Percentiles rank a stretch among this genome's conserved stretches.
phyloP scores from a whole-genome alignment of 2,113 vertebrate species.

The Boleophthalmus pectinirostris region DNA sequence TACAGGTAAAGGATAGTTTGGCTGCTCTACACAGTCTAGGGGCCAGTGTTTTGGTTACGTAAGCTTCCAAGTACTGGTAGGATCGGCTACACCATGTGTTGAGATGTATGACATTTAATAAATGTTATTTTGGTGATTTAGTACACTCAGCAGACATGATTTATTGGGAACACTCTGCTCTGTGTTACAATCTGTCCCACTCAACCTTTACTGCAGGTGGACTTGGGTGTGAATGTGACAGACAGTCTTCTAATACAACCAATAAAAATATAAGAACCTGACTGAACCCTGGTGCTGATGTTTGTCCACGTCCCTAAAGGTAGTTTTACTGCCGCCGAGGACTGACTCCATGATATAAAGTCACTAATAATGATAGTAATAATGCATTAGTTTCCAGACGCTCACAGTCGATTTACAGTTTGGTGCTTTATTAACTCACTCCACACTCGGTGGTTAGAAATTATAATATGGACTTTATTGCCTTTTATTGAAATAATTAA shows the following conservation, averaged over 20 bases:
- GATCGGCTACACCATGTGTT: slow-evolving; percentile 31
- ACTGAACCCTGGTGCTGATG: neutral
- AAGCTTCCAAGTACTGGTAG: slow-evolving; percentile 21
- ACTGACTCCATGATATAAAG: no score
- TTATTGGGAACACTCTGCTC: slow-evolving; percentile 54
- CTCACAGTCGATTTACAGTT: no score
- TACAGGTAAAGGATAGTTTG: neutral
- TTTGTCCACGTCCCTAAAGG: no score
- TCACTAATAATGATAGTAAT: no score
- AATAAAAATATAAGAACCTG: neutral
- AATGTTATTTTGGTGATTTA: slow-evolving; percentile 53
- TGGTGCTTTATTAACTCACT: no score
- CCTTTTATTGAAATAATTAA: no score
- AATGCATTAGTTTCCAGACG: no score
- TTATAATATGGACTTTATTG: no score
- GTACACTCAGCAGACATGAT: slow-evolving; percentile 53
- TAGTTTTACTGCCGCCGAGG: no score
- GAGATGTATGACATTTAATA: slow-evolving; percentile 44
- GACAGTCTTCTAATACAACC: neutral
- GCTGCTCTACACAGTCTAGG: slow-evolving; percentile 7
- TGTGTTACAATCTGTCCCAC: slow-evolving; percentile 22
- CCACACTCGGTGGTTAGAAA: no score
- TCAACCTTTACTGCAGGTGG: slow-evolving; percentile 23
- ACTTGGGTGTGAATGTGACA: slow-evolving; percentile 6
- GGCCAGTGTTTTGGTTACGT: slow-evolving; percentile 16